A percentile compares a stretch with the other conserved stretches of the same genome.
Conservation (phyloP, 2,888 invertebrate species). For the Noctua janthina region DNA sequence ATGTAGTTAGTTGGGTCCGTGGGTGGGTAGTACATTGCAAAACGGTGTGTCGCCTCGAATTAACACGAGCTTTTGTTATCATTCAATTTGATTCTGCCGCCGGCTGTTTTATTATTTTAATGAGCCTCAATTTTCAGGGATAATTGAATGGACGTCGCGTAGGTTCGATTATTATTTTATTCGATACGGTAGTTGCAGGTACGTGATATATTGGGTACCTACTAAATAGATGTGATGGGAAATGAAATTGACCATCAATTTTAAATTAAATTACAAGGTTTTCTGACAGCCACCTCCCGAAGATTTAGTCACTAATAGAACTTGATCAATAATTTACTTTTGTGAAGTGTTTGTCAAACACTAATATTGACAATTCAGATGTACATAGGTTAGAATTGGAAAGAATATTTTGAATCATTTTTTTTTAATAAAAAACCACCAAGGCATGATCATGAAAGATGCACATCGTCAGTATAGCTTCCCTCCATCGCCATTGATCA, state of each 20-base stretch:
- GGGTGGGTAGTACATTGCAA: conserved; percentile 69
- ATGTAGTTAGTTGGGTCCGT: conserved; percentile 55
- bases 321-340: neutral
- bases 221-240: conserved; percentile 9
- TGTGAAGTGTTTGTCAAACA: neutral
- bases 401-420: neutral
- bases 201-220: conserved; percentile 14
- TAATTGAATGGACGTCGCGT: conserved; percentile 87
- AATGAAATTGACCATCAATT: neutral
- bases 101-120: conserved; percentile 90
- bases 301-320: neutral
- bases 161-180: conserved; percentile 86
- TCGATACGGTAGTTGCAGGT: conserved; percentile 72
- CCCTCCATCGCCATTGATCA: too few relatives aligned
- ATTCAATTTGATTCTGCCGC: conserved; percentile 89
- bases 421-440: too few relatives aligned
- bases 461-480: too few relatives aligned
- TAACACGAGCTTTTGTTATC: conserved; percentile 89
- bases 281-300: neutral
- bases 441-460: neutral
- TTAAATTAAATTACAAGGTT: neutral
- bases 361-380: neutral
- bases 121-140: conserved; percentile 89
- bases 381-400: neutral
- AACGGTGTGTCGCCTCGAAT: conserved; percentile 82